Evolutionary conservation across 2,888 invertebrate species (phyloP).

Genomic region (Watsonalla binaria): DNA sequence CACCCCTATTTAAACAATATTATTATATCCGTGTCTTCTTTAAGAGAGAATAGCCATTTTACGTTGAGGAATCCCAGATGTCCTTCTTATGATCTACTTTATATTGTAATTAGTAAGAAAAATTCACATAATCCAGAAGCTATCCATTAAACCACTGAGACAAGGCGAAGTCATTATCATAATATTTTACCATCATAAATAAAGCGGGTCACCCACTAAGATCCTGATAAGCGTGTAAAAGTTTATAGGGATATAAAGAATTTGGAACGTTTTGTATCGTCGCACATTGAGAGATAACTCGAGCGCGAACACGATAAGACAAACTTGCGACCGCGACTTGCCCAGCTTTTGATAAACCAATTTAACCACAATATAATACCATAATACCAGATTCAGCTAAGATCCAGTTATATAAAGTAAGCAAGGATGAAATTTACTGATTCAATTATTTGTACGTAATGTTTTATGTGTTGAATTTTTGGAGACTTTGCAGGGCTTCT

Average conservation of each 20-base stretch:
- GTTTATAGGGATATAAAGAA: conserved; percentile 43
- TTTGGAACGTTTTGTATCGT: conserved; percentile 36
- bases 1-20: no score
- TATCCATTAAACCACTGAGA: conserved; percentile 1
- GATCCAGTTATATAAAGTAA: no score
- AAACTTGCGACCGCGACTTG: conserved; percentile 42
- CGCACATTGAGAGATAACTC: conserved; percentile 38
- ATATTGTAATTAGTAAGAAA: neutral
- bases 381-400: no score
- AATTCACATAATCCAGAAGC: neutral
- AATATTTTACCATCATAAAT: conserved; percentile 24
- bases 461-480: no score
- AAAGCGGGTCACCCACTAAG: conserved; percentile 32
- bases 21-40: no score
- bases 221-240: conserved; percentile 37
- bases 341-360: conserved; percentile 47
- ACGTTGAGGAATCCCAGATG: no score
- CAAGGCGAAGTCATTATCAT: conserved; percentile 12
- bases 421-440: no score
- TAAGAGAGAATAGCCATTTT: no score
- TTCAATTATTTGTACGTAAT: no score
- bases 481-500: no score
- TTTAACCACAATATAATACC: conserved; percentile 5
- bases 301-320: conserved; percentile 49
- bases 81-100: no score